Evolutionary conservation across 2,888 invertebrate species (phyloP).

Genomic region (Salticus scenicus): DNA sequence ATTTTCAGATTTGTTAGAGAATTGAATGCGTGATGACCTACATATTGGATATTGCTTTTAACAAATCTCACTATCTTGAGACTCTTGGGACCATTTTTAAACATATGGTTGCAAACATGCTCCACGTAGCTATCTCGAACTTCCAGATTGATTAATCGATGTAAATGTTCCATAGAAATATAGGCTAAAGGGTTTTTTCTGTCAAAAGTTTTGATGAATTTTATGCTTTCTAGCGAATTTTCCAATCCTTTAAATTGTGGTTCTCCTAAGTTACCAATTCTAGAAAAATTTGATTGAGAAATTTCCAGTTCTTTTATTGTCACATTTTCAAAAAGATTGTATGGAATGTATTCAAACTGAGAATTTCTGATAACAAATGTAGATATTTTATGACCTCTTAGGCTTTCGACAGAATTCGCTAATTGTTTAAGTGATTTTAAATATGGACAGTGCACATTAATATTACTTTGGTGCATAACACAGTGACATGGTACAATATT

Average conservation of each 20-base stretch:
- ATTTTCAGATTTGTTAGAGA: constrained; percentile 24
- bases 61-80: constrained; percentile 32
- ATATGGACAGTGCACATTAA: not conserved
- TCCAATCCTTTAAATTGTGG: constrained; percentile 50
- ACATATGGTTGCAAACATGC: constrained; percentile 38
- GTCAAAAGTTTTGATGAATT: constrained; percentile 4
- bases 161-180: constrained; percentile 27
- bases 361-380: constrained; percentile 24
- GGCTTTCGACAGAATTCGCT: not conserved
- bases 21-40: constrained; percentile 39
- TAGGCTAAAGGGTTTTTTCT: constrained; percentile 25
- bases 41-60: constrained; percentile 16
- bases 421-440: constrained; percentile 1
- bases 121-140: constrained; percentile 22
- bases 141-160: constrained; percentile 25
- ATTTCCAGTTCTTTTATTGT: constrained; percentile 26
- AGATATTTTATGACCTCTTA: not conserved
- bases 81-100: constrained; percentile 18
- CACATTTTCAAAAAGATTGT: constrained; percentile 34
- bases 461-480: not conserved
- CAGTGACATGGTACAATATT: constrained; percentile 31
- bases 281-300: constrained; percentile 15
- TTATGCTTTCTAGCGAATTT: constrained; percentile 37
- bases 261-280: constrained; percentile 44
- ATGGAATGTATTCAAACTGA: constrained; percentile 29